Base-by-base conservation (phyloP, 2,888 invertebrate species). In the Drosophila aldrichi region DNA sequence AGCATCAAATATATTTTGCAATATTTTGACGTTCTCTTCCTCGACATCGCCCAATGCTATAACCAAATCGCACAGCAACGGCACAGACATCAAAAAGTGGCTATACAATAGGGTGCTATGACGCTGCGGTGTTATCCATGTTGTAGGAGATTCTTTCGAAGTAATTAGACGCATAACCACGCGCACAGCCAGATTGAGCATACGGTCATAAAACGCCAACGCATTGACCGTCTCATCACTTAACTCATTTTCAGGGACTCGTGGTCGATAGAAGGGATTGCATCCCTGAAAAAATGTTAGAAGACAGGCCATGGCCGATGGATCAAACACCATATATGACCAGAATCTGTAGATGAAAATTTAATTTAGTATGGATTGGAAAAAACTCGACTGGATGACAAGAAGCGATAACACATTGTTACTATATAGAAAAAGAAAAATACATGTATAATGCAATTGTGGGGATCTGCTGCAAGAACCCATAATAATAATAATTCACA, bases 31-130 rank as follows among this genome's bases (percentile, higher is more conserved):
- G 88, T 97, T 97, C 6, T 92, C 88, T 0, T 92, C 89, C 89
- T 96, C 96, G 55, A 95, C 95, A 52, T 94, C 94, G 0, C 96
- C 96, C 81, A 96, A 97, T 10, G 96, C 93, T 44, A 95, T 94
- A 88, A 96, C 96, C 14, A 97, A 91, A 91, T 97, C 97, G 93
- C 97, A 95, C 58, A 97, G 92, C 88, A 96, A 96, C 0, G 97
- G 96, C 74, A 97, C 94, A n/a, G 97, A 96, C 83, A 97, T 95
- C 74, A 98, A 93, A 92, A 95, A 97, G 80, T 97, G 96, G 70
- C 96, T 94, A 91, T 97, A 97, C 54, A 97, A 90, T n/a, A 96
- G 88, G 8, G 95, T 94, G 0, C 95, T 95, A 93, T 96, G 95
- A 64, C 94, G 94, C 43, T 94, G 93, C 58, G 95, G 95, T 2